Percentiles rank a stretch among this genome's conserved stretches.
These are phyloP conservation scores for Chymomyza amoena DNA, from an alignment of 2,888 invertebrate genomes.

Conservation along the genomic window DNA sequence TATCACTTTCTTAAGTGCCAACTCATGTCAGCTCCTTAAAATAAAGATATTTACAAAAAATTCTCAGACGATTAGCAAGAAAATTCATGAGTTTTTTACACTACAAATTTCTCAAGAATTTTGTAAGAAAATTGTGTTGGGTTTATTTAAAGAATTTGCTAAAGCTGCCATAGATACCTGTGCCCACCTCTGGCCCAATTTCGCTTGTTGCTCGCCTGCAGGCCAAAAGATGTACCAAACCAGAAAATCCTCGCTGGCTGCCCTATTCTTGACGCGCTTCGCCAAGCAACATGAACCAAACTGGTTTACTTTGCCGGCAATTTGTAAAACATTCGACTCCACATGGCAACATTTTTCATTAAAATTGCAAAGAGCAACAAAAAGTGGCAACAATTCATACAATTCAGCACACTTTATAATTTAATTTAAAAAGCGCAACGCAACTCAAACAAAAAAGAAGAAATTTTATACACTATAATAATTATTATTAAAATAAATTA, in stretches of 20 bases:
- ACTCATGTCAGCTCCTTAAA: too few species aligned
- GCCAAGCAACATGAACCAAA: not conserved
- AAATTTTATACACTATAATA: constrained; percentile 31
- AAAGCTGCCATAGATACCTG: not conserved
- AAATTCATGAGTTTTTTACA: too few species aligned
- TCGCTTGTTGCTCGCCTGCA: too few species aligned
- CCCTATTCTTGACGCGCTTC: constrained; percentile 10
- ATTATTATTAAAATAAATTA: constrained; percentile 74
- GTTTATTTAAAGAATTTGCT: not conserved
- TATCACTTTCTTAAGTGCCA: too few species aligned
- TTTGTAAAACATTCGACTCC: constrained; percentile 52
- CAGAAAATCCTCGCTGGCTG: constrained; percentile 37
- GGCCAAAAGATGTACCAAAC: constrained; percentile 29
- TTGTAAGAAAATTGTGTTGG: not conserved
- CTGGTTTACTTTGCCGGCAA: constrained; percentile 53
- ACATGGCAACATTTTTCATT: constrained; percentile 56
- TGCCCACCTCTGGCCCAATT: too few species aligned
- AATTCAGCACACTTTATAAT: constrained; percentile 57
- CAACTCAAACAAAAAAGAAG: constrained; percentile 27
- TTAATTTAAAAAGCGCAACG: constrained; percentile 63
- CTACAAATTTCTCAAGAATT: too few species aligned
- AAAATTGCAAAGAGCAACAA: constrained; percentile 16
- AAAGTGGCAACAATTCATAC: not conserved
- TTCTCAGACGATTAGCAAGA: too few species aligned
- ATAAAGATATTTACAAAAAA: too few species aligned